These are phyloP conservation scores for Rhingia campestris DNA, from an alignment of 2,888 invertebrate genomes.

Conservation along the genomic window DNA sequence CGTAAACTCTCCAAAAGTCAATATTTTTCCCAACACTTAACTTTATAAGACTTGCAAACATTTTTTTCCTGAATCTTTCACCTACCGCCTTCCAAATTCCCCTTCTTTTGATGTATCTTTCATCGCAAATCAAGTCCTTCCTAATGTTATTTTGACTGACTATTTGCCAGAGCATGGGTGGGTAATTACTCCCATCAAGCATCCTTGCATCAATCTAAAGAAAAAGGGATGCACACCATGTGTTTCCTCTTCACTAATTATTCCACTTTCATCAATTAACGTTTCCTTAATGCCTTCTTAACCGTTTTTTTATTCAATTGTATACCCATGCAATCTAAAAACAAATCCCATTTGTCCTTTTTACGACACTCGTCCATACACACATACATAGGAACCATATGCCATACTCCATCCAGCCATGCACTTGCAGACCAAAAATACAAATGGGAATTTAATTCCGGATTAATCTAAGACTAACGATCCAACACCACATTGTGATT, in stretches of 20 bases:
- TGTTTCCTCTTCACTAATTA: conserved; percentile 58
- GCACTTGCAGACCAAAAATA: conserved; percentile 19
- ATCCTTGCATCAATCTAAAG: conserved; percentile 7
- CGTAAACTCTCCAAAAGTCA: no score
- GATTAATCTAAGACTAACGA: conserved; percentile 69
- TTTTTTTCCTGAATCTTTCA: no score
- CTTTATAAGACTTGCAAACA: no score
- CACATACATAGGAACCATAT: neutral
- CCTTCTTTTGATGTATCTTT: neutral
- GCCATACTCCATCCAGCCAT: neutral
- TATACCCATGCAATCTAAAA: conserved; percentile 6
- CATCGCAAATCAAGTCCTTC: neutral
- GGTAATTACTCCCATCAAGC: conserved; percentile 30
- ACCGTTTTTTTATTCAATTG: conserved; percentile 29
- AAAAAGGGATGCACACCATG: conserved; percentile 49
- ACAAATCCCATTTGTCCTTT: conserved; percentile 10
- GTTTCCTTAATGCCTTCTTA: conserved; percentile 67
- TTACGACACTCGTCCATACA: neutral
- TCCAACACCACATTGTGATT: conserved; percentile 72
- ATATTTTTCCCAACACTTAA: no score
- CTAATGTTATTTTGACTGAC: conserved; percentile 4
- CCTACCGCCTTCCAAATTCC: neutral
- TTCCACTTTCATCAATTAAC: conserved; percentile 59
- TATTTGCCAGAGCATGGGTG: neutral
- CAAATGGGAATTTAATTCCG: conserved; percentile 70